Evolutionary conservation across 2,888 invertebrate genomes (phyloP), one percentile per base, ranked within the genome.

Genomic region (Beris chalybata): DNA sequence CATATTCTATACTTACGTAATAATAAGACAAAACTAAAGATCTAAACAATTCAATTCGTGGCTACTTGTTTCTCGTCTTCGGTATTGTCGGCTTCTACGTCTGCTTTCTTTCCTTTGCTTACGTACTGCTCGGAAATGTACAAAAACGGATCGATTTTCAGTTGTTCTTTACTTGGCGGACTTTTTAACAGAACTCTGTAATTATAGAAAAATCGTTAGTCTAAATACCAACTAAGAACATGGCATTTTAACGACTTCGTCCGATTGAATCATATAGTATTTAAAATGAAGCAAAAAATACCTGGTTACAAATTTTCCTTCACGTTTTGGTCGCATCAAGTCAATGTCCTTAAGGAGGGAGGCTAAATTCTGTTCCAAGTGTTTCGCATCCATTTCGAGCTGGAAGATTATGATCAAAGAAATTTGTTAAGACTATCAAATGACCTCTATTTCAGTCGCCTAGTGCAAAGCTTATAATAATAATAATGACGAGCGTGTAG

Each of bases 281-380:
- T 55, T 11, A 59, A 67, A 31, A 56, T 69, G 71, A 56, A 12
- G 15, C 64, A 82, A 9, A 29, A n/a, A 11, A 43, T 58, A 66
- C 66, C 66, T 85, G 15, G 87, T 86, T 67, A 94, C 87, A 73
- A 92, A 93, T 13, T 82, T 80, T 0, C 88, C 91, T 31, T 84
- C 82, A 69, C 89, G 83, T 74, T 86, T 90, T 0, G 92, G 92
- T 68, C 87, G 85, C 59, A 82, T 81, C 0, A 77, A 75, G 73
- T 89, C 83, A 31, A 93, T 76, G 76, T 91, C 89, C 70, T 85
- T 82, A 5, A 94, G 72, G 13, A 93, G 73, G 0, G 84, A 81
- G 55, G 78, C 81, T 70, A 93, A 85, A 77, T 95, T 95, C 69
- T 87, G 89, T 73, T 89, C 89, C 48, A 95, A 80, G 58, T 87